Evolutionary conservation across 2,113 vertebrate species (phyloP), one percentile per base, ranked within the genome.

Genomic region (Arenaria interpres): DNA sequence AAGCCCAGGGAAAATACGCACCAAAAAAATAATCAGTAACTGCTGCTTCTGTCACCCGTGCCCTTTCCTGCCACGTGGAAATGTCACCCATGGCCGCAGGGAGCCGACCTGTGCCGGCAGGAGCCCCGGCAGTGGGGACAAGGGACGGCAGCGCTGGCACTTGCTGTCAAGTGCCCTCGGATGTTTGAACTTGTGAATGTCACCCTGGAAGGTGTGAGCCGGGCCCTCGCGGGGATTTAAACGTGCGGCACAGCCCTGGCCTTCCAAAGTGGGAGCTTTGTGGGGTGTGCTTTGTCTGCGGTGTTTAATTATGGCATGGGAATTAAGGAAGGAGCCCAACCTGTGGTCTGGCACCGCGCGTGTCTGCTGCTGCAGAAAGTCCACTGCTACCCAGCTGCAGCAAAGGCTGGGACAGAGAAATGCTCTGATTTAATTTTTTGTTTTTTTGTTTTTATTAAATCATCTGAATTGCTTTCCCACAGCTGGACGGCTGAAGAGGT

Each of bases 261-360:
- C 27, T 46, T 79, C 46, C 7, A 13, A 67, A 3, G 32, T 1
- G 20, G 21, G n/a, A 53, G n/a, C 79, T 50, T 10, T 41, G 30
- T 1, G 4, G 50, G 50, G 12, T 1, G 5, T 25, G 43, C 46
- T 80, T 84, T 43, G 15, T 60, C 19, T 39, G 23, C 35, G 12
- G 48, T 6, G 32, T 54, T 86, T 68, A 11, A 11, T 56, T 32
- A 32, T 27, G 64, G 50, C 53, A 4, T 0, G 14, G n/a, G 54
- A 46, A 43, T 22, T 2, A 18, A 28, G 37, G 73, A 35, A 24
- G 37, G 73, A 45, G 27, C 28, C 69, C 14, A 5, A 3, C 32
- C 32, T 5, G 9, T 0, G 7, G 24, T 3, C 63, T 10, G 57
- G 48, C 57, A 25, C 30, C 2, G 1, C 2, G 8, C 41, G 0